phyloP scores from a whole-genome alignment of 2,113 vertebrate genomes.

The human (Homo sapiens) region DNA sequence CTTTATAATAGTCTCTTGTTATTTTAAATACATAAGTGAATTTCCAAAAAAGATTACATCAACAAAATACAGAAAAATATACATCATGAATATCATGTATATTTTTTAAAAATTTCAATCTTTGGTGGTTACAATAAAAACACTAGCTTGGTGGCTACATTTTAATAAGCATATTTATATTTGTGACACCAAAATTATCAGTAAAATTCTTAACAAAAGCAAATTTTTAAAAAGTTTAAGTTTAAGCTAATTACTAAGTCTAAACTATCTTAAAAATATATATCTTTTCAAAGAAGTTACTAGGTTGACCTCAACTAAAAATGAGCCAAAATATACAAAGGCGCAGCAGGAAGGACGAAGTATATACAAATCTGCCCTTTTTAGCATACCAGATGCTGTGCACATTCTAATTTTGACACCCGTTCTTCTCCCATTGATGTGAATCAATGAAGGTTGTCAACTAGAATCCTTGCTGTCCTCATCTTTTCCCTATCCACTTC shows the following conservation, averaged over 20 bases:
- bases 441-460: not conserved
- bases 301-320: constrained; percentile 7
- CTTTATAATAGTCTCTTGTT: not conserved
- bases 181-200: not conserved
- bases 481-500: not conserved
- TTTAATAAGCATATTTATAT: constrained; percentile 9
- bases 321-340: not conserved
- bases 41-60: not conserved
- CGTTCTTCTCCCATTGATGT: not conserved
- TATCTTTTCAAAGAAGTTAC: not conserved
- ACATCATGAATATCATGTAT: not conserved
- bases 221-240: not conserved
- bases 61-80: not conserved
- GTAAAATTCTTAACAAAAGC: not conserved
- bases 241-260: not conserved
- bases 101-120: not conserved
- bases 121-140: not conserved
- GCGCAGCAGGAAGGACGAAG: not conserved
- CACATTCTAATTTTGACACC: not conserved
- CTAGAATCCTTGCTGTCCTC: not conserved
- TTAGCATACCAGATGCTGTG: not conserved
- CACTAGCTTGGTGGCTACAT: not conserved
- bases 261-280: not conserved
- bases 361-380: not conserved
- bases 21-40: not conserved